A percentile compares a stretch with the other conserved stretches of the same genome.
Evolutionary conservation across 2,113 vertebrate genomes (phyloP).

Genomic region (Centropus unirufus): DNA sequence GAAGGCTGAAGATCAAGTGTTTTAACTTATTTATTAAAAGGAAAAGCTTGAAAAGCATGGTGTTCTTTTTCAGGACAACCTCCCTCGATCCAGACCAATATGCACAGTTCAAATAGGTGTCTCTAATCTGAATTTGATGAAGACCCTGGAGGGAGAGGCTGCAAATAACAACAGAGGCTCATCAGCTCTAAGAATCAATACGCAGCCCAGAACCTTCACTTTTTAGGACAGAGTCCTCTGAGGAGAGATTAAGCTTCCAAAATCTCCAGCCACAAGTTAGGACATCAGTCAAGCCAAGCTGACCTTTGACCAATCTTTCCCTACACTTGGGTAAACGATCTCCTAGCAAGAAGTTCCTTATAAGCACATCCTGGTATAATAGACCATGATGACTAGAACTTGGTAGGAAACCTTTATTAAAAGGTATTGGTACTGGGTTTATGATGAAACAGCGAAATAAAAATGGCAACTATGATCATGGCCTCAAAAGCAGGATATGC

Average conservation of each 20-base stretch:
- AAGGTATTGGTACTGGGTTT: not conserved
- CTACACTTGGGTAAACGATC: not conserved
- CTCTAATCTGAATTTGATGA: not conserved
- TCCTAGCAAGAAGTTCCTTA: not conserved
- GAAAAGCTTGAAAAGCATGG: fast-evolving
- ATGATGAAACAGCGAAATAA: not conserved
- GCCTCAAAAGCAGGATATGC: not conserved
- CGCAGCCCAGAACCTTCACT: not conserved
- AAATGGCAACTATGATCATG: not conserved
- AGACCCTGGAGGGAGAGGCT: not conserved
- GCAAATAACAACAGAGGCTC: not conserved
- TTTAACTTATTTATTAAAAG: not conserved
- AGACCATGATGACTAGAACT: not conserved
- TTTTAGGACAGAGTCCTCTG: not conserved
- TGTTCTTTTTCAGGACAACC: not conserved
- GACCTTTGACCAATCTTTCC: not conserved
- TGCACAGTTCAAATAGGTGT: not conserved
- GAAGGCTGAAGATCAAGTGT: not conserved
- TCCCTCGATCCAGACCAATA: not conserved
- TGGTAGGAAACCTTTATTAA: not conserved
- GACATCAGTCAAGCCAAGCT: not conserved
- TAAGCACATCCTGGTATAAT: not conserved
- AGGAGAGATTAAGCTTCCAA: not conserved
- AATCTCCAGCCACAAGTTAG: not conserved
- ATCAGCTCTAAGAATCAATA: not conserved